Percentiles rank a stretch among this genome's conserved stretches.
Evolutionary conservation across 2,888 invertebrate genomes (phyloP).

Genomic region (Drosophila recens): DNA sequence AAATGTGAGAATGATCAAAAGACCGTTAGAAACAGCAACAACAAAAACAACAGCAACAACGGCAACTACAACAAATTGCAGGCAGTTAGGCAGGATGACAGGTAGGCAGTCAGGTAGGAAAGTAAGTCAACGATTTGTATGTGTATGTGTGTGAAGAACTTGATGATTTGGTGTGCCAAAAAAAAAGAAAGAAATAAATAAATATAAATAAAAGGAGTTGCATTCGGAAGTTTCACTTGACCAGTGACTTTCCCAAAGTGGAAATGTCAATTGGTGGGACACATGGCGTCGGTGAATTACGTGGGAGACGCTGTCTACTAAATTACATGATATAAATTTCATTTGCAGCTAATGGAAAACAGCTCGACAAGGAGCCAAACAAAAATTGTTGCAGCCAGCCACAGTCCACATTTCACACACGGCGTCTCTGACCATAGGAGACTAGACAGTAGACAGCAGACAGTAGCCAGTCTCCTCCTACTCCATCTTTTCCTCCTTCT

Average conservation of each 20-base stretch:
- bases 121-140: conserved; percentile 47
- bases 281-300: conserved; percentile 29
- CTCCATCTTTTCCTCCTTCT: conserved; percentile 17
- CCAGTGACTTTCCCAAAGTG: conserved; percentile 37
- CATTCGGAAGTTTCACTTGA: conserved; percentile 48
- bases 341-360: conserved; percentile 61
- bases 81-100: conserved; percentile 23
- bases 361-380: conserved; percentile 31
- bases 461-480: conserved; percentile 19
- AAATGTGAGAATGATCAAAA: conserved; percentile 56
- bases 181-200: conserved; percentile 4
- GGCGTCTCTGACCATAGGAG: conserved; percentile 37
- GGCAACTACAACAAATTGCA: conserved; percentile 17
- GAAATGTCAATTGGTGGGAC: conserved; percentile 44
- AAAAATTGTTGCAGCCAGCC: conserved; percentile 3
- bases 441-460: conserved; percentile 30
- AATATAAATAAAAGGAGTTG: background rate
- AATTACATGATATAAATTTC: conserved; percentile 75
- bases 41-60: conserved; percentile 2
- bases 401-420: conserved; percentile 43
- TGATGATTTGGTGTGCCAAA: conserved; percentile 42
- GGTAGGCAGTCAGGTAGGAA: conserved; percentile 26
- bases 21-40: conserved; percentile 44
- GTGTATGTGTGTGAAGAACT: conserved; percentile 31
- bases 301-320: conserved; percentile 53